Evolutionary conservation across 2,113 vertebrate genomes (phyloP), one percentile per base, ranked within the genome.

Genomic region (Hypanus sabinus): DNA sequence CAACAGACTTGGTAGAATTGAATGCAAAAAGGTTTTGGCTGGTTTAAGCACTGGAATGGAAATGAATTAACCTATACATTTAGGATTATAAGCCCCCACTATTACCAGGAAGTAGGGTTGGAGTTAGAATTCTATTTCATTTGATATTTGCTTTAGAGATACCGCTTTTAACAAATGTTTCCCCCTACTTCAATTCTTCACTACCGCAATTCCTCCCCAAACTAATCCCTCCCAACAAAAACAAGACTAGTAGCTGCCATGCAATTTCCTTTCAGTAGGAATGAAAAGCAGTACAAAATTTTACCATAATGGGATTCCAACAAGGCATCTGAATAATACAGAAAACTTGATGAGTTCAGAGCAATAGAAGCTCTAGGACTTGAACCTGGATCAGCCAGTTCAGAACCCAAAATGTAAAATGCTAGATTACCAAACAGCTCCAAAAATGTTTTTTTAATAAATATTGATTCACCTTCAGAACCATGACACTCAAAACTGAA

Each of bases 231-330:
- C 70, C 68, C 36, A 93, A 93, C 91, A 38, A 73, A 93, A 75
- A 73, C 68, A 55, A 93, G 91, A 73, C 68, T 73, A 93, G 70
- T 93, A 93, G 91, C 91, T 90, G 85, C 85, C 85, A 90, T 90
- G 85, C 85, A 90, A 90, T 62, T 73, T 93, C 91, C 68, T 93
- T 6, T 71, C 38, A 65, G 70, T 71, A 93, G 91, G 91, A 73
- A 71, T 93, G 68, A 73, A 73, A 73, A 73, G 68, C 70, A 73
- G 36, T 93, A 73, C 91, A 93, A 93, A 71, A 93, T 46, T 8
- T 93, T 46, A 93, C 91, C 73, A 38, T 55, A 71, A 93, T 93
- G 36, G 70, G 38, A 24, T 73, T 93, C 38, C 91, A 73, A 24
- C 65, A 93, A 90, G 85, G 85, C 70, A 70, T 93, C 68, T 71